phyloP scores from a whole-genome alignment of 2,113 vertebrate species.

The Mastomys natalensis region DNA sequence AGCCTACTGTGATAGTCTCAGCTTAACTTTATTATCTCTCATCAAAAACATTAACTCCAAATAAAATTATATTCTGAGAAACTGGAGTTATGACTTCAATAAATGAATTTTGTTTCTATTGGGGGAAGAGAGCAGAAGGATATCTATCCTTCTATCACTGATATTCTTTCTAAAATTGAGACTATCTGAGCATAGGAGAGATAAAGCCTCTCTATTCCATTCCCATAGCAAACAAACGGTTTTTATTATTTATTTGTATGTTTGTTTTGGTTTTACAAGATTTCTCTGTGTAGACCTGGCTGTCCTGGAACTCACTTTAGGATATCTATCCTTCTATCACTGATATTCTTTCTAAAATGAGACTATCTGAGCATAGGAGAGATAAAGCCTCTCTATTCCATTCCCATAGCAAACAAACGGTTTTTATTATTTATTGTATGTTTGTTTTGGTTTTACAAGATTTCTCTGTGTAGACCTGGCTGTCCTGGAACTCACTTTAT shows the following conservation, averaged over 20 bases:
- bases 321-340: too few relatives aligned
- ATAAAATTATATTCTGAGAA: neutral
- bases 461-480: too few relatives aligned
- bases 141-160: neutral
- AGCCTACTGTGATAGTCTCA: neutral
- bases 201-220: neutral
- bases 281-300: too few relatives aligned
- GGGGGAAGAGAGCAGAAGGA: fast-evolving
- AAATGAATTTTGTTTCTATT: neutral
- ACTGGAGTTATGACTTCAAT: neutral
- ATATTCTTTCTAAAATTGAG: neutral
- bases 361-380: too few relatives aligned
- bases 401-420: neutral
- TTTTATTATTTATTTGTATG: too few relatives aligned
- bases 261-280: too few relatives aligned
- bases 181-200: neutral
- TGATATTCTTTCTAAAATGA: too few relatives aligned
- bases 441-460: too few relatives aligned
- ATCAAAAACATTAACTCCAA: neutral
- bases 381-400: too few relatives aligned
- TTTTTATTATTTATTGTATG: too few relatives aligned
- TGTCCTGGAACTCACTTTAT: too few relatives aligned
- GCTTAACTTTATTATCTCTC: neutral
- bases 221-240: neutral
- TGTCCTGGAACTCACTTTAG: too few relatives aligned